Evolutionary conservation across 1,140 invertebrate species (phyloP), one percentile per base, ranked within the genome.

Genomic region (Drosophila bocki): DNA sequence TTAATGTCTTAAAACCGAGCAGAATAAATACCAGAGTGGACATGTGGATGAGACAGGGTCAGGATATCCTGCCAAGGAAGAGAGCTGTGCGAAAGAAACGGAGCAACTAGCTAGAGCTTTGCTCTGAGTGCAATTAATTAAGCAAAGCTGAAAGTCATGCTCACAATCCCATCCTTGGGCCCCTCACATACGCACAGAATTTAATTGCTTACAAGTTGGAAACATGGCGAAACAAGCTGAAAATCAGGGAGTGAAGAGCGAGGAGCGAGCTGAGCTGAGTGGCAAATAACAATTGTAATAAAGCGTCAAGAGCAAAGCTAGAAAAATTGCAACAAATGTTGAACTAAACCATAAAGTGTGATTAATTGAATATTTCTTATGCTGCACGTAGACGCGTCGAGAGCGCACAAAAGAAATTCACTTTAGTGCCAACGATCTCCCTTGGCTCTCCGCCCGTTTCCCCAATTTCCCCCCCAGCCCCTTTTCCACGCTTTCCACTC

Each of bases 271-370:
- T 3, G 35, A 13, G 29, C 29, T 56, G n/a, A 42, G 54, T 26
- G 56, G 68, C 53, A 78, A 68, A 64, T 78, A 88, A 88, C 84
- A 88, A 87, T 87, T 88, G 84, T 84, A 87, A 87, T 87, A 87
- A 88, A 87, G 84, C 84, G 80, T 88, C 84, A 88, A 65, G 72
- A 78, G 80, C 69, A 80, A 88, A 87, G 84, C 80, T 90, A 90
- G 85, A 90, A 90, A 90, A 90, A 90, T 90, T 90, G 85, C 85
- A 90, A 90, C 85, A 90, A 90, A 90, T 90, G 85, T 90, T 90
- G 75, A 91, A 90, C 81, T 84, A 85, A 87, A 87, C 84, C 84
- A 87, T 87, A 87, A 90, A 90, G 85, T 90, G 85, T 90, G 85
- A 90, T 90, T 90, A 90, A 90, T 90, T 90, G 85, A 90, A 90